phyloP scores from a whole-genome alignment of 1,140 invertebrate species.

The Metopolophium dirhodum region DNA sequence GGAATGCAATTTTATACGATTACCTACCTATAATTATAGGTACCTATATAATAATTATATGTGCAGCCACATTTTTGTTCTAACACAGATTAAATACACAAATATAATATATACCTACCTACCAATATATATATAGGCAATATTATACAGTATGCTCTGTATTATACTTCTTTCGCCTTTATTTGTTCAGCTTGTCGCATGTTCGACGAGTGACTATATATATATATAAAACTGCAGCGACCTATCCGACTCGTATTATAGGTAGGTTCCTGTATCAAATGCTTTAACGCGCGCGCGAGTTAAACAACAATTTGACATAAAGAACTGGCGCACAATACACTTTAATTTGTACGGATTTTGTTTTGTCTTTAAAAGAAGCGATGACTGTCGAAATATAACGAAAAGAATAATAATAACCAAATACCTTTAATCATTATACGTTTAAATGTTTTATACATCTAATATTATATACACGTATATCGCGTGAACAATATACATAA shows the following conservation, averaged over 20 bases:
- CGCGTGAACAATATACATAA: background rate
- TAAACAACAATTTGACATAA: background rate
- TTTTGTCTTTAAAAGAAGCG: background rate
- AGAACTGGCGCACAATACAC: slow-evolving; percentile 14
- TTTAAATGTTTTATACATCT: background rate
- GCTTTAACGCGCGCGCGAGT: too few relatives aligned
- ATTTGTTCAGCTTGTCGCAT: too few relatives aligned
- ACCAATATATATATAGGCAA: too few relatives aligned
- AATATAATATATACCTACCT: too few relatives aligned
- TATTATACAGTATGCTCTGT: background rate
- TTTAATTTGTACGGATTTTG: background rate
- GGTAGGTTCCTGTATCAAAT: background rate
- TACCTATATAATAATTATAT: background rate
- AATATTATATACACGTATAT: background rate
- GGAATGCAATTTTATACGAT: slow-evolving; percentile 5
- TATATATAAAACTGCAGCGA: too few relatives aligned
- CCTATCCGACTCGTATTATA: background rate
- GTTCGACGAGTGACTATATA: too few relatives aligned
- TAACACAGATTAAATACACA: background rate
- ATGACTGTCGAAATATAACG: background rate
- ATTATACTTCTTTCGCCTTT: background rate
- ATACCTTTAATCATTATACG: background rate
- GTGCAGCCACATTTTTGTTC: background rate
- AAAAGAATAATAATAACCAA: background rate
- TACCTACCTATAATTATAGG: background rate